Evolutionary conservation across 1,140 invertebrate genomes (phyloP).

Genomic region (Bacillus rossius): DNA sequence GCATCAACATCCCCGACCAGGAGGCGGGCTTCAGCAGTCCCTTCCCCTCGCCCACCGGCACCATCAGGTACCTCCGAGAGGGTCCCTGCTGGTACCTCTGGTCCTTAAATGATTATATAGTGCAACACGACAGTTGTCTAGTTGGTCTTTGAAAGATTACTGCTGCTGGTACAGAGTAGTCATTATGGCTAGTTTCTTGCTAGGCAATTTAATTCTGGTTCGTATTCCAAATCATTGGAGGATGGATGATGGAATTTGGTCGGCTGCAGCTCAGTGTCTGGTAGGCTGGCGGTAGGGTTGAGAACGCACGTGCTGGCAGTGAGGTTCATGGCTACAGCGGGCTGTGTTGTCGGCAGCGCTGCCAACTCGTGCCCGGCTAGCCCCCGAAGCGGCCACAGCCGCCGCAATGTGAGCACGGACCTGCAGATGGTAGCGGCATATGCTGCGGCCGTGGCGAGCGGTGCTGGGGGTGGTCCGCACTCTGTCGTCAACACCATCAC

Average conservation of each 20-base stretch:
- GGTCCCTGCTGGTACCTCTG: conserved; percentile 1
- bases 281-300: too few relatives aligned
- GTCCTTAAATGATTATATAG: conserved; percentile 2
- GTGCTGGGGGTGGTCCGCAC: conserved; percentile 33
- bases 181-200: too few relatives aligned
- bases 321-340: too few relatives aligned
- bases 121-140: too few relatives aligned
- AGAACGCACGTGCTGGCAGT: too few relatives aligned
- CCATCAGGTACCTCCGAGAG: conserved; percentile 50
- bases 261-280: too few relatives aligned
- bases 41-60: conserved; percentile 86
- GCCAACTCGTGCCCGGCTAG: conserved; percentile 96
- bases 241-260: too few relatives aligned
- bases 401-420: conserved; percentile 60
- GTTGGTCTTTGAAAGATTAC: too few relatives aligned
- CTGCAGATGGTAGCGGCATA: conserved; percentile 65
- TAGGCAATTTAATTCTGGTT: too few relatives aligned
- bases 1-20: conserved; percentile 85
- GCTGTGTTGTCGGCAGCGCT: conserved; percentile 51
- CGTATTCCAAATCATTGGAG: too few relatives aligned
- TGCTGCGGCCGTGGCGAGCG: conserved; percentile 53
- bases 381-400: conserved; percentile 60
- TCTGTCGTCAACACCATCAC: conserved; percentile 30
- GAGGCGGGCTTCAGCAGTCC: conserved; percentile 68
- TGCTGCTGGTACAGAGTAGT: too few relatives aligned